Evolutionary conservation across 64 coral and sea anemone genomes (phyloP).

Genomic region (Platygyra sinensis): DNA sequence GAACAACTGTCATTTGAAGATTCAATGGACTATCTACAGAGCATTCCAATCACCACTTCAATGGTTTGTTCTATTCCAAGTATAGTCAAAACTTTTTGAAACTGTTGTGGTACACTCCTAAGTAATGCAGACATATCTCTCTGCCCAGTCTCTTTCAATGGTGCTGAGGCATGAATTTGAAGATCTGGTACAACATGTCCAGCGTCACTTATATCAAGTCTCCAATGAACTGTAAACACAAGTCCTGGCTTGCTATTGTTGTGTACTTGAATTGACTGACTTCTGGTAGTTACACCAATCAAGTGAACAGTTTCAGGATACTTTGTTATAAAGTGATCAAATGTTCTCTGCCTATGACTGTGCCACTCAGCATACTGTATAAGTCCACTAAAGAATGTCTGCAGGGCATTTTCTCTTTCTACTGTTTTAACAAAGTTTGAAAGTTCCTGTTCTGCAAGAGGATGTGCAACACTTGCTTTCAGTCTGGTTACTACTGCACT

Average conservation of each 20-base stretch:
- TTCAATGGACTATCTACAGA: neutral
- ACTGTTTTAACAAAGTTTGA: constrained; percentile 38
- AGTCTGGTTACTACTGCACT: constrained; percentile 46
- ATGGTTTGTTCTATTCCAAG: constrained; percentile 87
- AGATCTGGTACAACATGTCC: constrained; percentile 66
- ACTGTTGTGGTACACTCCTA: constrained; percentile 43
- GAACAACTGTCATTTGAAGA: neutral
- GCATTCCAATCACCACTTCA: constrained; percentile 68
- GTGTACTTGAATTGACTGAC: constrained; percentile 56
- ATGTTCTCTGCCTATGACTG: constrained; percentile 60
- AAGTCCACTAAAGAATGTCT: constrained; percentile 63
- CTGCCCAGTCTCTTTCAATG: neutral
- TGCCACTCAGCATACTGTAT: constrained; percentile 69
- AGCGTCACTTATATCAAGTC: constrained; percentile 40
- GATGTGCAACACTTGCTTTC: constrained; percentile 11
- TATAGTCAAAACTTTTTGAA: constrained; percentile 74
- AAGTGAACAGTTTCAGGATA: constrained; percentile 70
- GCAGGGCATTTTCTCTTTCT: constrained; percentile 55
- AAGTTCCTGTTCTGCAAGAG: constrained; percentile 67
- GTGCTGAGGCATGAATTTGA: constrained; percentile 36
- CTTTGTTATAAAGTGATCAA: constrained; percentile 73
- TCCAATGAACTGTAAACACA: constrained; percentile 65
- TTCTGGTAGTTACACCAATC: constrained; percentile 12
- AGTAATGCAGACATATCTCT: constrained; percentile 32
- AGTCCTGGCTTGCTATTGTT: constrained; percentile 41